Base-by-base conservation (phyloP, 2,113 vertebrate species). In the Gavialis gangeticus region DNA sequence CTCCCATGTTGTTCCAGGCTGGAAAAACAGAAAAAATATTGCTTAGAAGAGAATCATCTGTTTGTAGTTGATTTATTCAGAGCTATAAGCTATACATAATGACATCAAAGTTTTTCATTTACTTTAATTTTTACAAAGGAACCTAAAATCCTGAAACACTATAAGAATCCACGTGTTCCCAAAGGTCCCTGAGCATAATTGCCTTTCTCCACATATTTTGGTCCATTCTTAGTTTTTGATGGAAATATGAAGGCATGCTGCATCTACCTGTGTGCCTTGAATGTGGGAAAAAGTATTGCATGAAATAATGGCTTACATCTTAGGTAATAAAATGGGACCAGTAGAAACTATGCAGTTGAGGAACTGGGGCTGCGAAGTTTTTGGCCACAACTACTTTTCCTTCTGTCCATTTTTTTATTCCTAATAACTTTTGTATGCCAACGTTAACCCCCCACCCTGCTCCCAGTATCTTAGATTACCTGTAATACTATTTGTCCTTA, bases 1-100 rank as follows among this genome's bases (percentile, higher is more conserved):
- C 56, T 13, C 79, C 97, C 98, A 86, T 4, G 83, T 91, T 90
- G 94, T 95, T 93, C 97, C 98, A 5, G 96, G 96, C 98, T 98
- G 84, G 34, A 37, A 3, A 5, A 8, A 79, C 55, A 6, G 5
- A 19, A 60, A 88, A 58, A 60, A 66, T 17, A 24, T 2, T 12
- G 57, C 46, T 86, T 12, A 85, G 86, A 22, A 11, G 0, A n/a
- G 91, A 82, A 79, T 24, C 0, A 30, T 78, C 66, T 75, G 14
- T 37, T 58, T 85, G 71, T 86, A 30, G 19, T n/a, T 91, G 5
- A 57, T 4, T 18, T 95, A 55, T 34, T 89, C 6, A 22, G 30
- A 15, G 34, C 21, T 87, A 46, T 27, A 87, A 46, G 10, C 71
- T 17, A 59, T 28, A 84, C 2, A 15, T 87, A 27, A 67, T 59